Conservation (phyloP, 2,113 vertebrate genomes). For the Trematomus loennbergii region DNA sequence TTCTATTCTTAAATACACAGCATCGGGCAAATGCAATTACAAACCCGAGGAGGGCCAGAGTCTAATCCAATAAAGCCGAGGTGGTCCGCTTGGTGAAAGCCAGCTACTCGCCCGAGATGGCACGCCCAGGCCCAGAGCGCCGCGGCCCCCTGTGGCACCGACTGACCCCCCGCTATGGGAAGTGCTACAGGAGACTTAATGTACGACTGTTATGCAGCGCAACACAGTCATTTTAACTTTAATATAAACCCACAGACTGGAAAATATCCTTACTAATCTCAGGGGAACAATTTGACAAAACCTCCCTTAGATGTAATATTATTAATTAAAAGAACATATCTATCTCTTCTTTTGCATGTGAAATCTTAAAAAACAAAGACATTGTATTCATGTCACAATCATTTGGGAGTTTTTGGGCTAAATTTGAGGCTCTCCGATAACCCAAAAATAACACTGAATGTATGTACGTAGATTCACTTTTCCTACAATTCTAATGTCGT, state of each 20-base stretch:
- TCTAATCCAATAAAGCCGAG: constrained; percentile 82
- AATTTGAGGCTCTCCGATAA: not conserved
- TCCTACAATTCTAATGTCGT: not conserved
- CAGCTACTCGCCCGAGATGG: constrained; percentile 67
- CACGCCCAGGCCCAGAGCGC: constrained; percentile 56
- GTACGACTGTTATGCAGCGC: constrained; percentile 27
- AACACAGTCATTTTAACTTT: constrained; percentile 46
- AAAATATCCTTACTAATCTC: constrained; percentile 25
- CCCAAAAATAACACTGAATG: not conserved
- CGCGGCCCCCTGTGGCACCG: constrained; percentile 35
- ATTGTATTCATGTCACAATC: not conserved
- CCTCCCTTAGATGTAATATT: not conserved
- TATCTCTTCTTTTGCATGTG: not conserved
- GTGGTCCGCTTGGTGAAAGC: constrained; percentile 72
- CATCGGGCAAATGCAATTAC: constrained; percentile 84
- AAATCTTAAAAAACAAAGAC: not conserved
- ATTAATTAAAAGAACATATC: not conserved
- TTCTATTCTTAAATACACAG: constrained; percentile 86
- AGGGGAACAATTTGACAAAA: too few species aligned
- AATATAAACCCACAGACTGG: constrained; percentile 45
- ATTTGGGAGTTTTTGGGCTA: not conserved
- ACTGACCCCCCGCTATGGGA: constrained; percentile 41
- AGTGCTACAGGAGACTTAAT: constrained; percentile 29
- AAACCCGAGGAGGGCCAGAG: constrained; percentile 73
- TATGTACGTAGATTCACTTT: not conserved